Conservation (phyloP, 2,113 vertebrate genomes). For the Gymnorhina tibicen region DNA sequence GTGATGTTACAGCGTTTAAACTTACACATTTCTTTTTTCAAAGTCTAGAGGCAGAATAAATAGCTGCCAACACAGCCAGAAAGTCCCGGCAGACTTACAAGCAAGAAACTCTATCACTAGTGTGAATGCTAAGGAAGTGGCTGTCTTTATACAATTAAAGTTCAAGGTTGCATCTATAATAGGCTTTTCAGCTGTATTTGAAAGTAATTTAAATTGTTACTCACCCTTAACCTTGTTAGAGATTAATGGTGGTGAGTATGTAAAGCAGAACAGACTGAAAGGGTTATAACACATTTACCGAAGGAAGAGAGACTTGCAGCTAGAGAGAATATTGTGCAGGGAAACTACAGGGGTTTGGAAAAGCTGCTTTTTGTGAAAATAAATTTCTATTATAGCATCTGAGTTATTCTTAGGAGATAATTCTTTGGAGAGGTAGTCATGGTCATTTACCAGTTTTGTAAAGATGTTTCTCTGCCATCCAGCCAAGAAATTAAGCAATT, state of each 20-base stretch:
- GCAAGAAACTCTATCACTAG: background rate
- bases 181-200: conserved; percentile 47
- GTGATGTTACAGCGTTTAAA: background rate
- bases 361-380: background rate
- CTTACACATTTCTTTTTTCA: background rate
- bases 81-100: background rate
- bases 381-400: background rate
- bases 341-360: background rate
- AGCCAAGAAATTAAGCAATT: background rate
- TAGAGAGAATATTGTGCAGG: background rate
- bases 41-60: background rate
- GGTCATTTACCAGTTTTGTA: background rate
- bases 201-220: conserved; percentile 54
- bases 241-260: background rate
- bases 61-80: background rate
- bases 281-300: conserved; percentile 12
- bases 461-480: background rate
- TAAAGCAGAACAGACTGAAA: conserved; percentile 31
- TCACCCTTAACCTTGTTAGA: conserved; percentile 50
- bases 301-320: background rate
- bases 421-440: background rate
- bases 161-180: conserved; percentile 58
- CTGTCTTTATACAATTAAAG: conserved; percentile 19
- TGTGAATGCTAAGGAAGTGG: conserved; percentile 19
- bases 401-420: background rate